Conservation (phyloP, 2,113 vertebrate species). For the Xiphophorus couchianus region DNA sequence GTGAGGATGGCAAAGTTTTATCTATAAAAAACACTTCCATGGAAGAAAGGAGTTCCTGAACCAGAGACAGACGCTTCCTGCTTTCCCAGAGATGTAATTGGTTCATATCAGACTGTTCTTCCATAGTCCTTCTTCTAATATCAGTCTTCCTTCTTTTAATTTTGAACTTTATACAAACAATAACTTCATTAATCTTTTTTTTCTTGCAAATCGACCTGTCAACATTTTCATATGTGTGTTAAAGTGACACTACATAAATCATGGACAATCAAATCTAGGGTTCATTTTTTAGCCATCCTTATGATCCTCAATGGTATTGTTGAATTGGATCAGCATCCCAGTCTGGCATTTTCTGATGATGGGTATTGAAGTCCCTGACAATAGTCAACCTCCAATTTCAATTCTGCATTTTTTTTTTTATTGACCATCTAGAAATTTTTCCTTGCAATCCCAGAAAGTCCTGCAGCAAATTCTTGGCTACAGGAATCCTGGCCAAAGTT, state of each 20-base stretch:
- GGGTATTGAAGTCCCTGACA: too few species aligned
- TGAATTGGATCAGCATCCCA: too few species aligned
- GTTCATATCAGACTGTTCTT: slow-evolving; percentile 40
- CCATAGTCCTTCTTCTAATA: slow-evolving; percentile 15
- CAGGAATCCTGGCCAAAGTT: too few species aligned
- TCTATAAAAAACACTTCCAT: slow-evolving; percentile 55
- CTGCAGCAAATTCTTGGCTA: too few species aligned
- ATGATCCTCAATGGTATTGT: too few species aligned
- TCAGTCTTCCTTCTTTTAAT: not conserved
- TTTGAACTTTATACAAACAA: not conserved
- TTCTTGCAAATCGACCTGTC: slow-evolving; percentile 55
- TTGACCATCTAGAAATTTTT: too few species aligned
- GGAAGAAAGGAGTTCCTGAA: slow-evolving; percentile 56
- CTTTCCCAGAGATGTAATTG: slow-evolving; percentile 38
- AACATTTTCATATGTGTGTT: slow-evolving; percentile 10
- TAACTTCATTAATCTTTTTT: slow-evolving; percentile 43
- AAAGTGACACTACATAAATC: not conserved
- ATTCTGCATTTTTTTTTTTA: too few species aligned
- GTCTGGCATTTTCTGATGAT: too few species aligned
- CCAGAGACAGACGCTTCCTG: slow-evolving; percentile 18
- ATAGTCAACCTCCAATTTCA: too few species aligned
- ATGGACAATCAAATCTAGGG: too few species aligned
- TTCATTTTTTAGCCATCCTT: too few species aligned
- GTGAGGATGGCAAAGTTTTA: slow-evolving; percentile 27
- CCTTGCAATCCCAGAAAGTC: too few species aligned